Conservation (phyloP, 2,888 invertebrate species). For the Cataglyphis livida region DNA sequence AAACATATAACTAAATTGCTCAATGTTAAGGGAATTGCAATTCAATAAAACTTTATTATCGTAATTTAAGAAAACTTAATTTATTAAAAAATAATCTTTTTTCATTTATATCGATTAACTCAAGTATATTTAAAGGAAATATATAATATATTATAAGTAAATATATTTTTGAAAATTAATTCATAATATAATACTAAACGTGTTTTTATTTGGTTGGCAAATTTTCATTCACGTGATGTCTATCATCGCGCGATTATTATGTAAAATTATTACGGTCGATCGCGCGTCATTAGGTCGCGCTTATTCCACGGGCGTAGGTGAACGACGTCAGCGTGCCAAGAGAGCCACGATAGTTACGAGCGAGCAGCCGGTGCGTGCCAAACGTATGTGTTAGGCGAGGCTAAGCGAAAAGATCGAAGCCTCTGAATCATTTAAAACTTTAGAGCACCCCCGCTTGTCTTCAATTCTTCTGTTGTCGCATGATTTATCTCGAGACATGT, state of each 20-base stretch:
- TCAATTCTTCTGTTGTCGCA: conserved; percentile 16
- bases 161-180: not conserved
- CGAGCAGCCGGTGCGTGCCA: conserved; percentile 31
- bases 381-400: conserved; percentile 18
- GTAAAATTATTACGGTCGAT: conserved; percentile 43
- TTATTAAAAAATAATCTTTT: not conserved
- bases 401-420: conserved; percentile 12
- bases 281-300: conserved; percentile 39
- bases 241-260: conserved; percentile 31
- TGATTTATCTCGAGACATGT: conserved; percentile 31
- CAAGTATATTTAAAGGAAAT: not conserved
- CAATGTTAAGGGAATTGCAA: not conserved
- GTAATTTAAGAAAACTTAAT: not conserved
- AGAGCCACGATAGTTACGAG: conserved; percentile 46
- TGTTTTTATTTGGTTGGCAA: not conserved
- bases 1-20: not conserved
- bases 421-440: conserved; percentile 47
- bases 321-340: conserved; percentile 31
- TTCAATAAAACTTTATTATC: not conserved
- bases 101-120: not conserved
- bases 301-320: conserved; percentile 49
- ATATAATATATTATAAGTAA: not conserved
- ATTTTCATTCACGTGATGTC: conserved; percentile 39
- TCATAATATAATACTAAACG: not conserved
- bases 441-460: not conserved